Evolutionary conservation across 2,113 vertebrate genomes (phyloP).

Genomic region (Archilochus colubris): DNA sequence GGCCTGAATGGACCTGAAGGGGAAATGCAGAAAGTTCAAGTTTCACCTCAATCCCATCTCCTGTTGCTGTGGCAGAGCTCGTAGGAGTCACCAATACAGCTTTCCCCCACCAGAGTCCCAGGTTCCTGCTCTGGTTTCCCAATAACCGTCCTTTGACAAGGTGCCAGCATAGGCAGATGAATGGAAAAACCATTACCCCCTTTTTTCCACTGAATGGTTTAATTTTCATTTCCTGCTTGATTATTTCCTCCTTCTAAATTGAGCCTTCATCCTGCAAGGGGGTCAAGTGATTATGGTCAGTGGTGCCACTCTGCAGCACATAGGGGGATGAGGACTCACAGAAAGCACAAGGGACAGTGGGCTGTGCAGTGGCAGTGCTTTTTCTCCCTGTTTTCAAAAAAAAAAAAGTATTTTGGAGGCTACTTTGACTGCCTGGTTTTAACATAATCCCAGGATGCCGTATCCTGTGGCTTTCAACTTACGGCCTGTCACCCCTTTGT

Average conservation of each 20-base stretch:
- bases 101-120: neutral
- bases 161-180: neutral
- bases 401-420: neutral
- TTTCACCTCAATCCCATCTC: neutral
- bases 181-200: neutral
- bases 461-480: neutral
- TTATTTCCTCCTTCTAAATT: neutral
- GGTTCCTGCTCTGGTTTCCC: neutral
- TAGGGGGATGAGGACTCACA: fast-evolving
- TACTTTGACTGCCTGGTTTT: neutral
- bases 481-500: neutral
- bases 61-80: neutral
- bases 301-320: fast-evolving
- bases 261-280: neutral
- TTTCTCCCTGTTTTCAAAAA: neutral
- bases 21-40: neutral
- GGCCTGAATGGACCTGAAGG: neutral
- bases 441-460: neutral
- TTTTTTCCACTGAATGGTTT: neutral
- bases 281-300: neutral
- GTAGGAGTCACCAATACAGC: neutral
- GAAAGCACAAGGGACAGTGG: fast-evolving
- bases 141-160: neutral
- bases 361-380: fast-evolving
- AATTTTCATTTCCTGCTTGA: neutral